phyloP scores from a whole-genome alignment of 2,888 invertebrate species.

The Xylocampa areola region DNA sequence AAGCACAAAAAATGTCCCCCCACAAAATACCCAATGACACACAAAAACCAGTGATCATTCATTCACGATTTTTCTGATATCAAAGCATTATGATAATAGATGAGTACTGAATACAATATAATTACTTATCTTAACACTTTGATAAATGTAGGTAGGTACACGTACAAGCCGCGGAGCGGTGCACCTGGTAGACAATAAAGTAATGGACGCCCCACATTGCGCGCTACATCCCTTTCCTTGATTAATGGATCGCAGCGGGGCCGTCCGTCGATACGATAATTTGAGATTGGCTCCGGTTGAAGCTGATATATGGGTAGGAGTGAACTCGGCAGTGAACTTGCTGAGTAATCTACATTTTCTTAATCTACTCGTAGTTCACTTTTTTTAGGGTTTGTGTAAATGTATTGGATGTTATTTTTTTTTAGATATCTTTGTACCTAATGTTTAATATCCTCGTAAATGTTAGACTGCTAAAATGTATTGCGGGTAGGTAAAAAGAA shows the following conservation, averaged over 20 bases:
- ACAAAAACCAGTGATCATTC: slow-evolving; percentile 19
- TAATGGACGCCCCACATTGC: slow-evolving; percentile 78
- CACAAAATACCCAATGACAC: slow-evolving; percentile 24
- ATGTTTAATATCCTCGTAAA: neutral
- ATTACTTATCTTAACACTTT: slow-evolving; percentile 67
- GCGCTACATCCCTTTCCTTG: slow-evolving; percentile 69
- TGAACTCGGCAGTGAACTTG: slow-evolving; percentile 46
- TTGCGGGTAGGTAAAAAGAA: neutral
- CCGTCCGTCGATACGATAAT: slow-evolving; percentile 70
- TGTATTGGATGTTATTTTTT: slow-evolving; percentile 10
- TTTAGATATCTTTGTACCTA: neutral
- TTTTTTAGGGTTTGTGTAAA: slow-evolving; percentile 21
- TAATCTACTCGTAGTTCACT: slow-evolving; percentile 26
- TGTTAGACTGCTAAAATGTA: neutral
- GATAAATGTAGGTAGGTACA: slow-evolving; percentile 71
- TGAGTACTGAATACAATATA: slow-evolving; percentile 54
- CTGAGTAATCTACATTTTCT: slow-evolving; percentile 53
- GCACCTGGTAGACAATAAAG: slow-evolving; percentile 78
- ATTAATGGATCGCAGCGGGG: slow-evolving; percentile 73
- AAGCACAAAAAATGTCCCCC: too few species aligned
- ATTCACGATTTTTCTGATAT: slow-evolving; percentile 31
- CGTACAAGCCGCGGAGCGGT: slow-evolving; percentile 54
- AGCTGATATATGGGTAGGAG: slow-evolving; percentile 54
- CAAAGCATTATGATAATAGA: slow-evolving; percentile 42
- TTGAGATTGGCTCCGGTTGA: slow-evolving; percentile 63